Base-by-base conservation (phyloP, 1,140 invertebrate species). In the Drosophila equinoxialis region DNA sequence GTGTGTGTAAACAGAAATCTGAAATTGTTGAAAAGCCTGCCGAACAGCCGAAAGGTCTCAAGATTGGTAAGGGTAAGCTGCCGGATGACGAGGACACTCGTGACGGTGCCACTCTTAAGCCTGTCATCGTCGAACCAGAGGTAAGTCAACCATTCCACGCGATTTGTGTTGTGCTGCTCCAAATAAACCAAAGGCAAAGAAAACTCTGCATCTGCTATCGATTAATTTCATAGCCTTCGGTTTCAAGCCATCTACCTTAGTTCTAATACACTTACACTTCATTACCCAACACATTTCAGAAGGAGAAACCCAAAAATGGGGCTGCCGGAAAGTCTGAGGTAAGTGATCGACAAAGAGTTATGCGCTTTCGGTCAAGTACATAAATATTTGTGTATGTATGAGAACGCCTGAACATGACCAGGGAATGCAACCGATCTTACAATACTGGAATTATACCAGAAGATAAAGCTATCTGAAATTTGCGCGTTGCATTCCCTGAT, bases 61-160 rank as follows among this genome's bases (percentile, higher is more conserved):
- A 85, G 58, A 48, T 91, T 26, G 91, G 91, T 14, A 91, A 91
- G 65, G 91, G 91, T 30, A 92, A 92, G 75, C 65, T 92, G 14
- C 79, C 83, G 1, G 71, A 79, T 30, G 89, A 91, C n/a, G 72
- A 74, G 26, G 67, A 82, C 6, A 68, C 59, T n/a, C 72, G 75
- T 17, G 90, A 87, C 48, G 68, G 68, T 1, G 79, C 79, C 13
- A 71, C 37, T 1, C 75, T 92, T 3, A 91, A 91, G 61, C 91
- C 91, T 10, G 86, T 92, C 26, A 92, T 92, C 57, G 79, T 92
- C 37, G 90, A 90, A 70, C 91, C 91, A 69, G 76, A 92, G 85
- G 91, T 92, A 74, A 55, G 81, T 8, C 10, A 14, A 55, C 4
- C 13, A 23, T 39, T 51, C 10, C 17, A 45, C 6, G 39, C n/a